Conservation (phyloP, 1,140 invertebrate species). For the Aphelinus atriplicis region DNA sequence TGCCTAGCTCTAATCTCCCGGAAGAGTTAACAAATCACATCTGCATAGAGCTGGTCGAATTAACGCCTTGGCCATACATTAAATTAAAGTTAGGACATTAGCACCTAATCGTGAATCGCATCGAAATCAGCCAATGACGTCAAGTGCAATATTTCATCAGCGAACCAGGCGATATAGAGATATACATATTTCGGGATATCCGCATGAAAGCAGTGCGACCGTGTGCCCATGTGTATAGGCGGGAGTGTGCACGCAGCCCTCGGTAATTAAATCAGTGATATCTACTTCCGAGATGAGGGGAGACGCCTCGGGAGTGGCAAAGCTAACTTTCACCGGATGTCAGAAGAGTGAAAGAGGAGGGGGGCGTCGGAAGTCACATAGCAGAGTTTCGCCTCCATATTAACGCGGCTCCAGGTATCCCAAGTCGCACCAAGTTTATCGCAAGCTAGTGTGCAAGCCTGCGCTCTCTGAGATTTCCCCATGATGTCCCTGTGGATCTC, state of each 20-base stretch:
- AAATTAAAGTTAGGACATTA: too few relatives aligned
- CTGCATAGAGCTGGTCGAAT: not conserved
- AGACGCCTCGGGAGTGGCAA: constrained; percentile 30
- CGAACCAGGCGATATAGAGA: not conserved
- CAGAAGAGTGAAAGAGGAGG: not conserved
- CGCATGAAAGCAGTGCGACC: not conserved
- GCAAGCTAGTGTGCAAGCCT: not conserved
- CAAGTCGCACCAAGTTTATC: constrained; percentile 10
- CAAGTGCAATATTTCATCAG: constrained; percentile 16
- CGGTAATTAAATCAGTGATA: constrained; percentile 56
- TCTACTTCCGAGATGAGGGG: constrained; percentile 26
- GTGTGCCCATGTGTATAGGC: too few relatives aligned
- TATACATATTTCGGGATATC: constrained; percentile 6
- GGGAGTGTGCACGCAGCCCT: constrained; percentile 13
- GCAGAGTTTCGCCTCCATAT: constrained; percentile 39
- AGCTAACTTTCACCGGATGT: constrained; percentile 51
- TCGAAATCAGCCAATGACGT: constrained; percentile 28
- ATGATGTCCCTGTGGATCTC: too few relatives aligned
- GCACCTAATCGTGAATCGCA: not conserved
- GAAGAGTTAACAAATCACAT: not conserved
- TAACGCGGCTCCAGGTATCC: constrained; percentile 31
- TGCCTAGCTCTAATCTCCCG: not conserved
- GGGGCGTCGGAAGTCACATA: constrained; percentile 45
- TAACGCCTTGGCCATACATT: too few relatives aligned
- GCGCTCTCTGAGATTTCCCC: too few relatives aligned